Conservation (phyloP, 1,140 invertebrate genomes). For the Lamellibrachia luymesi region DNA sequence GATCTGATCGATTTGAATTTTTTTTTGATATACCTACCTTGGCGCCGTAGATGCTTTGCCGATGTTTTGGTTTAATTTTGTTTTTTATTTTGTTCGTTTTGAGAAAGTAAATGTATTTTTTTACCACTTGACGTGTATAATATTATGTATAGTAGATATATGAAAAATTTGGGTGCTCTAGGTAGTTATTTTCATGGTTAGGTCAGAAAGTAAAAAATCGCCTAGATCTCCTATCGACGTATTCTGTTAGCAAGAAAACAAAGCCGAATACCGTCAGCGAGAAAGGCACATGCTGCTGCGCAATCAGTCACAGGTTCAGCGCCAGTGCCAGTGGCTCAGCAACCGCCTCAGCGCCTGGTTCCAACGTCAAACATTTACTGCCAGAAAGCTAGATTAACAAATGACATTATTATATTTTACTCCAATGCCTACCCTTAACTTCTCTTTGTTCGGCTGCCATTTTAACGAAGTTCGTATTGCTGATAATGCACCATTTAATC, state of each 20-base stretch:
- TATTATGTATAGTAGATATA: too few species aligned
- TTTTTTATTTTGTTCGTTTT: too few species aligned
- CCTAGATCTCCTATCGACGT: background rate
- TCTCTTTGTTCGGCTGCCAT: background rate
- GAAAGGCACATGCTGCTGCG: background rate
- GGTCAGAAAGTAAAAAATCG: too few species aligned
- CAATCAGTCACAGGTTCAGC: background rate
- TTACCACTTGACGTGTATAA: too few species aligned
- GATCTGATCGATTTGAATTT: too few species aligned
- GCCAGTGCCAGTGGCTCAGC: background rate
- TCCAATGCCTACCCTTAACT: background rate
- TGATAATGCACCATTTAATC: background rate
- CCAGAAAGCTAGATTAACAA: background rate
- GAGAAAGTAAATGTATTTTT: too few species aligned
- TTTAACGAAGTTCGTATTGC: background rate
- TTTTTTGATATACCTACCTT: too few species aligned
- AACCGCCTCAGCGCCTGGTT: background rate
- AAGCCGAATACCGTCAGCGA: background rate
- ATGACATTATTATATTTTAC: background rate
- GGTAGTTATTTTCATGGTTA: too few species aligned
- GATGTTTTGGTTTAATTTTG: too few species aligned
- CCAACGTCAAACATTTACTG: background rate
- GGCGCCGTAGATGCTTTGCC: too few species aligned
- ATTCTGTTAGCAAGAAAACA: background rate
- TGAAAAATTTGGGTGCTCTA: too few species aligned